These are phyloP conservation scores for Gymnocypris eckloni DNA, from an alignment of 2,797 vertebrate species.

Conservation along the genomic window DNA sequence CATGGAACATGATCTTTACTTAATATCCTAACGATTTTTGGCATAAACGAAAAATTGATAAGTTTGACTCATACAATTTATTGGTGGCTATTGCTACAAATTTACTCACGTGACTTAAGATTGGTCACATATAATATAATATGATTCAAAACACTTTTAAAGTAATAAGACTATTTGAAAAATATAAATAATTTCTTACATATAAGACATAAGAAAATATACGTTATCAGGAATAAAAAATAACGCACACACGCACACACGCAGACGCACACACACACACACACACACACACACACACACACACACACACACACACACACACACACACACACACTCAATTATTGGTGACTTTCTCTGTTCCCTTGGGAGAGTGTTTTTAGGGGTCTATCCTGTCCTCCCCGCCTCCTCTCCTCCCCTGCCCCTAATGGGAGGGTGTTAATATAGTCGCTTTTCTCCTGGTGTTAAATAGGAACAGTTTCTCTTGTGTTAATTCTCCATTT, in stretches of 20 bases:
- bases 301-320: not conserved
- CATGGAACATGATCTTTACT: not conserved
- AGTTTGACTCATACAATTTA: not conserved
- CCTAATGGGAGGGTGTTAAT: slow-evolving; percentile 81
- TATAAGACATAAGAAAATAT: not conserved
- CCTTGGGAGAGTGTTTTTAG: slow-evolving; percentile 48
- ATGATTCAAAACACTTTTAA: not conserved
- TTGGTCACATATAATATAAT: not conserved
- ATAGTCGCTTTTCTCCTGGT: slow-evolving; percentile 91
- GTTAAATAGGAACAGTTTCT: slow-evolving; percentile 98
- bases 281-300: too few relatives aligned
- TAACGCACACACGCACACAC: too few relatives aligned
- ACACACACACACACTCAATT: slow-evolving; percentile 20
- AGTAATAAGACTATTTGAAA: not conserved
- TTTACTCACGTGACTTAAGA: not conserved
- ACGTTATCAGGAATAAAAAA: not conserved
- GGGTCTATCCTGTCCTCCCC: slow-evolving; percentile 34
- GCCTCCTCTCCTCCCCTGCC: slow-evolving; percentile 34
- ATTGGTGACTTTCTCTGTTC: slow-evolving; percentile 57
- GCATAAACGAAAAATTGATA: not conserved
- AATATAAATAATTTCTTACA: not conserved
- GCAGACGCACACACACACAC: too few relatives aligned
- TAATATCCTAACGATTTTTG: not conserved
- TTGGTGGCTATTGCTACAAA: not conserved
- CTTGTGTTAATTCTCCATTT: slow-evolving; percentile 99